Evolutionary conservation across 2,888 invertebrate genomes (phyloP), one percentile per base, ranked within the genome.

Genomic region (Scrobipalpa costella): DNA sequence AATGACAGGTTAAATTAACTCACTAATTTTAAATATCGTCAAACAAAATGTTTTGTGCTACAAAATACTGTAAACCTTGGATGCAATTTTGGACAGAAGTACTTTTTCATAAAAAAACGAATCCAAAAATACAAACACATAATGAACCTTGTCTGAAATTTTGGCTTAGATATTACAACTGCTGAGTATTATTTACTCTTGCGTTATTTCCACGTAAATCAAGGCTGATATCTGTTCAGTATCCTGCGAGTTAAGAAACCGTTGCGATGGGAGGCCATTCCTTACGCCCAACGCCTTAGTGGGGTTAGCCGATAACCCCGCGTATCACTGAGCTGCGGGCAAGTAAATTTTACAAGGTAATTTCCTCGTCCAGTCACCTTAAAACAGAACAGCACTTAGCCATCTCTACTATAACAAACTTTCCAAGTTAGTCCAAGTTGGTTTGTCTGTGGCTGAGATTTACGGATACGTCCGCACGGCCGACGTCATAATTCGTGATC

Each of bases 261-360:
- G 77, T 78, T 79, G 75, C 72, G 67, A 68, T 69, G 68, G 67
- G 62, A 69, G 68, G 69, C 76, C 78, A 69, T 78, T 71, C 74
- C 75, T 79, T 75, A 78, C 74, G 61, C 60, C 63, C 36, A 60
- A 55, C 62, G 65, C 67, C 71, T 65, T 75, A 81, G 80, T 80
- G 83, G 75, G 84, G 85, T 69, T 81, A 78, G 64, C 61, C 71
- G 86, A 86, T 86, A 86, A 86, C 86, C 86, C 72, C 73, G 57
- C 66, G 66, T 73, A 72, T 75, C 76, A 67, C 69, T 69, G 63
- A 69, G 71, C 75, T 75, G 74, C 77, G 74, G 76, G 78, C 76
- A 81, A 77, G 81, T 84, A 85, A 83, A 85, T 80, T 74, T 68
- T 67, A 65, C 64, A 11, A 21, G 58, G 59, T 64, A 33, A 58